phyloP scores from a whole-genome alignment of 2,797 vertebrate genomes.

The Pangasius krempfi region DNA sequence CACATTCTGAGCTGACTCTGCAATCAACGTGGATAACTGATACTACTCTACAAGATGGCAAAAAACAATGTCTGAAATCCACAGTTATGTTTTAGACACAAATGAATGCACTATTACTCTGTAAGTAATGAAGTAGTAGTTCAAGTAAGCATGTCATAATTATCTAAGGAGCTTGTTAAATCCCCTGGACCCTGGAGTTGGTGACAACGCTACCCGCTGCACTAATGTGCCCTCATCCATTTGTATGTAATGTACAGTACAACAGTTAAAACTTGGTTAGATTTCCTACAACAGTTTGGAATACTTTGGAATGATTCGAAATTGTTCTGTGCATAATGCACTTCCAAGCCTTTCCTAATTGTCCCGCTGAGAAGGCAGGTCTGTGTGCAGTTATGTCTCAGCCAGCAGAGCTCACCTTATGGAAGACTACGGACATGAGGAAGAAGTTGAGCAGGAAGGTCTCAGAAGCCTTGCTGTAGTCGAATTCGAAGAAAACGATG shows the following conservation, averaged over 20 bases:
- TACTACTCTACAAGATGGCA: not conserved
- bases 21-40: not conserved
- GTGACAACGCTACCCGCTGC: not conserved
- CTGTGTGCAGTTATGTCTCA: not conserved
- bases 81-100: not conserved
- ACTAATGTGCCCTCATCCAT: not conserved
- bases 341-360: not conserved
- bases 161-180: not conserved
- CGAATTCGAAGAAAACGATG: slow-evolving; percentile 91
- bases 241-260: not conserved
- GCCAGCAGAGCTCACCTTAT: slow-evolving; percentile 81
- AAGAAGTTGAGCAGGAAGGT: slow-evolving; percentile 97
- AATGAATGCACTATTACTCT: not conserved
- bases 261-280: not conserved
- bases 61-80: not conserved
- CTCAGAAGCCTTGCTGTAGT: slow-evolving; percentile 88
- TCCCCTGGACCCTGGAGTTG: not conserved
- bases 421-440: slow-evolving; percentile 92
- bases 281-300: not conserved
- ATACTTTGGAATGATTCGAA: not conserved
- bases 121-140: not conserved
- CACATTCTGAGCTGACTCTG: not conserved
- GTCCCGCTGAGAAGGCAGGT: not conserved
- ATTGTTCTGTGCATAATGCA: not conserved
- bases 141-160: not conserved